A percentile compares a stretch with the other conserved stretches of the same genome.
Conservation (phyloP, 1,140 invertebrate genomes). For the Gryon sp. region DNA sequence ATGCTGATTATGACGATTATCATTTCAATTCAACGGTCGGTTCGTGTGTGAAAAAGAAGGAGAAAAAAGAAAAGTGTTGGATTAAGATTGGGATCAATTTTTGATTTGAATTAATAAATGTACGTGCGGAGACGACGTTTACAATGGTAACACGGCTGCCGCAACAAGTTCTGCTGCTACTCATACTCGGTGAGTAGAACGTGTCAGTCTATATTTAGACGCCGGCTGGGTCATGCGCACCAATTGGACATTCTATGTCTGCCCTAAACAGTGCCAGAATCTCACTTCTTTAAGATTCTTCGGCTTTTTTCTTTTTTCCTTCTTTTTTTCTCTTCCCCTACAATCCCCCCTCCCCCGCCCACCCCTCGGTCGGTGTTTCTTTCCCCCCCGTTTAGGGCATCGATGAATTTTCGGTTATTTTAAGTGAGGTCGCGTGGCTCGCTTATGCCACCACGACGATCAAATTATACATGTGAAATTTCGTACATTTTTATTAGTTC, state of each 20-base stretch:
- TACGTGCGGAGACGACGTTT: constrained; percentile 70
- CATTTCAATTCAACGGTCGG: too few relatives aligned
- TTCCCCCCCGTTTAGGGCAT: too few relatives aligned
- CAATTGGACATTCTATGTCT: constrained; percentile 47
- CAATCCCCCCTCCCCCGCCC: too few relatives aligned
- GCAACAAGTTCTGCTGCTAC: constrained; percentile 77
- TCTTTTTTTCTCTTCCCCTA: constrained; percentile 20
- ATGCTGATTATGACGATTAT: too few relatives aligned
- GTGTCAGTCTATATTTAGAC: constrained; percentile 60
- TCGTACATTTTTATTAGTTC: too few relatives aligned
- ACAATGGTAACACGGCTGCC: constrained; percentile 76
- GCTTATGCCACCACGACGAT: too few relatives aligned
- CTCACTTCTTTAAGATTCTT: constrained; percentile 41
- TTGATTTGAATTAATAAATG: constrained; percentile 77
- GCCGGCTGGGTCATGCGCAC: constrained; percentile 47
- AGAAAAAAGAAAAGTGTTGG: too few relatives aligned
- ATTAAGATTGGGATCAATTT: too few relatives aligned
- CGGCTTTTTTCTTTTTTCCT: constrained; percentile 10
- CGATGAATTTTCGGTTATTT: constrained; percentile 29
- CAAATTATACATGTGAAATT: too few relatives aligned
- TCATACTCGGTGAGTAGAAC: constrained; percentile 75
- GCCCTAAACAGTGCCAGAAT: constrained; percentile 58
- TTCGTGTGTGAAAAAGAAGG: too few relatives aligned
- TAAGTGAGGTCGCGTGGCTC: neutral
- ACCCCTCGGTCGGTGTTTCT: too few relatives aligned